Evolutionary conservation across 1,140 invertebrate species (phyloP).

Genomic region (Macrobrachium rosenbergii): DNA sequence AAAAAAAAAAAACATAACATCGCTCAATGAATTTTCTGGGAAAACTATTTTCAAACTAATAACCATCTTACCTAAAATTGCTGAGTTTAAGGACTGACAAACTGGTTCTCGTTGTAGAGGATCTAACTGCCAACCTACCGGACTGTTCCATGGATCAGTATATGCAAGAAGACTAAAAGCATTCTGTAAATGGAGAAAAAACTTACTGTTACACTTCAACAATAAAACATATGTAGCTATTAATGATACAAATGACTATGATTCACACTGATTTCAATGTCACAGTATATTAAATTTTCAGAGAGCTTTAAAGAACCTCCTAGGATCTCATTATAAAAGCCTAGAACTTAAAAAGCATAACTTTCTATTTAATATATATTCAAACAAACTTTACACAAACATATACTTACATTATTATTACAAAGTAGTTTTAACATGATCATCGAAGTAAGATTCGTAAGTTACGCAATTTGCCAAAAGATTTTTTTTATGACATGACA

Average conservation of each 20-base stretch:
- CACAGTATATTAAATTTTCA: too few species aligned
- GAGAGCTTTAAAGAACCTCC: background rate
- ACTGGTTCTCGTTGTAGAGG: constrained; percentile 92
- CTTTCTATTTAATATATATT: background rate
- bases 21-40: background rate
- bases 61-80: constrained; percentile 84
- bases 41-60: background rate
- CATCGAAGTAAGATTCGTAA: too few species aligned
- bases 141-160: constrained; percentile 97
- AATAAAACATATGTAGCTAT: constrained; percentile 11
- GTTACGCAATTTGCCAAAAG: too few species aligned
- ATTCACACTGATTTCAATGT: too few species aligned
- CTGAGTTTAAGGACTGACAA: constrained; percentile 95
- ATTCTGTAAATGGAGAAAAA: constrained; percentile 77
- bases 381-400: constrained; percentile 14
- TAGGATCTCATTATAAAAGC: too few species aligned
- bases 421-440: too few species aligned
- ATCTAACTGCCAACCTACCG: constrained; percentile 94
- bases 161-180: constrained; percentile 98
- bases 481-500: too few species aligned
- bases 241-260: too few species aligned
- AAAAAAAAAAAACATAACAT: background rate
- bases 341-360: background rate
- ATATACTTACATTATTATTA: background rate
- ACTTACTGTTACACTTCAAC: constrained; percentile 43